phyloP scores from a whole-genome alignment of 1,140 invertebrate species.

The Whitmania pigra region DNA sequence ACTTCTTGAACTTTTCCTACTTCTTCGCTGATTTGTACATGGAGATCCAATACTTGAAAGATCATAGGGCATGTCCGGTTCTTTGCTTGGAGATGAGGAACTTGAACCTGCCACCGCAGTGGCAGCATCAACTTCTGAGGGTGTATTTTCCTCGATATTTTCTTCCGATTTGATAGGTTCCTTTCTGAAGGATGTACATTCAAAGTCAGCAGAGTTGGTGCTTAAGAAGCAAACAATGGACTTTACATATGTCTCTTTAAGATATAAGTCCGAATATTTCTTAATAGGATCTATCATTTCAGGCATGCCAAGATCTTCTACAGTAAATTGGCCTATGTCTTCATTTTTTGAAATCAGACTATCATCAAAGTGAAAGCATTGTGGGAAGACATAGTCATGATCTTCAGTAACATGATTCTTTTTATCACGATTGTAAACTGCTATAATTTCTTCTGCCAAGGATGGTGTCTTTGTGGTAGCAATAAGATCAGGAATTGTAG shows the following conservation, averaged over 20 bases:
- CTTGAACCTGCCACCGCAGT: too few relatives aligned
- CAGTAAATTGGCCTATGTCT: not conserved
- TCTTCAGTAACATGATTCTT: not conserved
- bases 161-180: too few relatives aligned
- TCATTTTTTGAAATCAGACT: not conserved
- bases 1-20: not conserved
- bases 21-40: not conserved
- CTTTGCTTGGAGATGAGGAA: too few relatives aligned
- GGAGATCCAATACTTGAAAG: too few relatives aligned
- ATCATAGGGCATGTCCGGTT: too few relatives aligned
- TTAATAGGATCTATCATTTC: constrained; percentile 17
- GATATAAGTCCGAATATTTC: constrained; percentile 11
- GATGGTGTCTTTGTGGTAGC: constrained; percentile 12
- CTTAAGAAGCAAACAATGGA: constrained; percentile 9
- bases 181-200: too few relatives aligned
- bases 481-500: constrained; percentile 2
- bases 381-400: not conserved
- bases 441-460: constrained; percentile 13
- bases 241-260: constrained; percentile 1
- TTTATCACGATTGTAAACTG: constrained; percentile 9
- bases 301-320: constrained; percentile 4
- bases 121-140: too few relatives aligned
- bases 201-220: too few relatives aligned
- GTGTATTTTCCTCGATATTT: too few relatives aligned
- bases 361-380: not conserved